These are phyloP conservation scores for Rhombomys opimus DNA, from an alignment of 2,113 vertebrate genomes.

Conservation along the genomic window DNA sequence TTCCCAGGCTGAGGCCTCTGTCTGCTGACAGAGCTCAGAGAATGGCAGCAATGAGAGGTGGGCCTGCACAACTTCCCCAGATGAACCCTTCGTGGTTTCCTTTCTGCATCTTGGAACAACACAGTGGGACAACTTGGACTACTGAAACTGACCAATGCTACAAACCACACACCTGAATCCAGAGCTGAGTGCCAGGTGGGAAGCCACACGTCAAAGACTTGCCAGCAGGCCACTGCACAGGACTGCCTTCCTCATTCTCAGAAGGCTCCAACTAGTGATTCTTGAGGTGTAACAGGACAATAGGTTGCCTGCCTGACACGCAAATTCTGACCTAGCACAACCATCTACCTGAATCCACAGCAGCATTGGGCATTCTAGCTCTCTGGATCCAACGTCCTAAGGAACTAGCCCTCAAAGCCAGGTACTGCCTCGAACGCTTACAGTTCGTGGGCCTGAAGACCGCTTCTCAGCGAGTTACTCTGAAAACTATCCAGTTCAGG, in stretches of 20 bases:
- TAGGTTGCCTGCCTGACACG: not conserved
- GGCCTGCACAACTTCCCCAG: not conserved
- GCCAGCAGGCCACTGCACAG: not conserved
- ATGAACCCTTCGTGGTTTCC: not conserved
- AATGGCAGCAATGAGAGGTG: not conserved
- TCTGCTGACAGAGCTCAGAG: not conserved
- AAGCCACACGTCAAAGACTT: not conserved
- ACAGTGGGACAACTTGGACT: not conserved
- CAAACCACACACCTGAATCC: not conserved
- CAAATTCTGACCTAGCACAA: not conserved
- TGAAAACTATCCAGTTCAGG: not conserved
- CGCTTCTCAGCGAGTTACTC: constrained; percentile 12
- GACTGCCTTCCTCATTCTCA: not conserved
- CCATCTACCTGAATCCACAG: not conserved
- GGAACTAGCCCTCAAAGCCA: not conserved
- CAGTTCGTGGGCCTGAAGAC: not conserved
- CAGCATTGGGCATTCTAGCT: not conserved
- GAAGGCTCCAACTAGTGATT: not conserved
- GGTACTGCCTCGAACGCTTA: not conserved
- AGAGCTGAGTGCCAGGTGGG: not conserved
- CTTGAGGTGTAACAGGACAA: not conserved
- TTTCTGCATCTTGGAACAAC: not conserved
- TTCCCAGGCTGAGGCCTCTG: not conserved
- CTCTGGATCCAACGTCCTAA: not conserved
- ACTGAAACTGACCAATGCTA: not conserved